Base-by-base conservation (phyloP, 1,140 invertebrate genomes). In the Antheraea pernyi region DNA sequence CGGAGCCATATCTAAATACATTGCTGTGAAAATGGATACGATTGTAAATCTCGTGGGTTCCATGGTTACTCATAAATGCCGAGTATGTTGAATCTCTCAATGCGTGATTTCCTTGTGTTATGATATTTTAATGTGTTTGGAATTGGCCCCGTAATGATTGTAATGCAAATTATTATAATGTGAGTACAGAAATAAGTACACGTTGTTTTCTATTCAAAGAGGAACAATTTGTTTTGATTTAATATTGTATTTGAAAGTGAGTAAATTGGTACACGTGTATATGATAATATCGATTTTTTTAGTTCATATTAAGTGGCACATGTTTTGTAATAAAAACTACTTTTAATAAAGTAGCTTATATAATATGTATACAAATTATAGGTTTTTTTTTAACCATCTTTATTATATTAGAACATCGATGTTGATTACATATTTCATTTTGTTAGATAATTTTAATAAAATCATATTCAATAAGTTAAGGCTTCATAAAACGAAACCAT, bases 171-270 rank as follows among this genome's bases (percentile, higher is more conserved):
- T 85, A 81, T 89, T n/a, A 84, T 77, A 85, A 84, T 78, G 77
- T 83, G 89, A 92, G 88, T 92, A 92, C 88, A 91, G 71, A 80
- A 78, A 84, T 68, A 91, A 92, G 88, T 91, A 92, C 88, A 91
- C 80, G 88, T 89, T 86, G 91, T 90, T 88, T 30, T 67, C 72
- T 84, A 85, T 84, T 83, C 75, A 75, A 88, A 86, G 83, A 85
- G 88, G 16, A 53, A 53, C 22, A 30, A 30, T 11, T 53, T 88
- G 81, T 61, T 61, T 61, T 36, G 19, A 13, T 53, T 53, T 61
- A 19, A 60, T 60, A 19, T 60, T 30, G 1, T 30, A 30, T 30
- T 4, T 30, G 39, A 42, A 10, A 4, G 11, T 42, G 11, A 42
- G 11, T 42, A 42, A 53, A 53, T 16, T 16, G 46, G 46, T 53